phyloP scores from a whole-genome alignment of 2,797 vertebrate species.

The Rousettus madagascariensis region DNA sequence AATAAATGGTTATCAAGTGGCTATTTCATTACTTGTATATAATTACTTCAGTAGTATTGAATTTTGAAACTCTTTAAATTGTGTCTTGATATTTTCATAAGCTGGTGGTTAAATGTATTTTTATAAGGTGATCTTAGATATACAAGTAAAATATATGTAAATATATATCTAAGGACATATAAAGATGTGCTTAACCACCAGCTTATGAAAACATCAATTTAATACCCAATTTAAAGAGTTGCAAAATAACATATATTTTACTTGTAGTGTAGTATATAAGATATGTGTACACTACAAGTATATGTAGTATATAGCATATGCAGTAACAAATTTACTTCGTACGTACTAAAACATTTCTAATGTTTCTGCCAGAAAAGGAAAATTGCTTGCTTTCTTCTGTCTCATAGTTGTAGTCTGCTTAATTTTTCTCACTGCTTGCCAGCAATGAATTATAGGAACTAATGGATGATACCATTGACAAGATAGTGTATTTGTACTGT shows the following conservation, averaged over 20 bases:
- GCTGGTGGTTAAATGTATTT: background rate
- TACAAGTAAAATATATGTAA: background rate
- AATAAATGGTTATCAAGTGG: constrained; percentile 1
- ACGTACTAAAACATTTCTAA: background rate
- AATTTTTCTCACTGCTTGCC: constrained; percentile 23
- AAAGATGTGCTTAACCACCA: background rate
- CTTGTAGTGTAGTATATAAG: background rate
- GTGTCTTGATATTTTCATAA: constrained; percentile 47
- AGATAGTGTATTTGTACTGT: background rate
- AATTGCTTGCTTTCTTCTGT: constrained; percentile 37
- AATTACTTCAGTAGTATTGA: constrained; percentile 13
- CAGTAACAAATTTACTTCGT: background rate
- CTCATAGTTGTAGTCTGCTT: background rate
- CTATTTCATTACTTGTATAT: constrained; percentile 13
- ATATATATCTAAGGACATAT: constrained; percentile 5
- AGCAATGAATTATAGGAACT: constrained; percentile 18
- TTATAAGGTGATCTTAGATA: constrained; percentile 33
- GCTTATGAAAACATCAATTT: constrained; percentile 37
- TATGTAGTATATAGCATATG: background rate
- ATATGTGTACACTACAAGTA: background rate
- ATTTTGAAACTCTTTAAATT: constrained; percentile 54
- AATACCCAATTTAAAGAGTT: constrained; percentile 39
- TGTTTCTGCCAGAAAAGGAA: constrained; percentile 36
- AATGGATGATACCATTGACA: background rate
- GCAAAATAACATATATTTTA: constrained; percentile 32